Evolutionary conservation across 1,140 invertebrate genomes (phyloP), one percentile per base, ranked within the genome.

Genomic region (Tigriopus japonicus): DNA sequence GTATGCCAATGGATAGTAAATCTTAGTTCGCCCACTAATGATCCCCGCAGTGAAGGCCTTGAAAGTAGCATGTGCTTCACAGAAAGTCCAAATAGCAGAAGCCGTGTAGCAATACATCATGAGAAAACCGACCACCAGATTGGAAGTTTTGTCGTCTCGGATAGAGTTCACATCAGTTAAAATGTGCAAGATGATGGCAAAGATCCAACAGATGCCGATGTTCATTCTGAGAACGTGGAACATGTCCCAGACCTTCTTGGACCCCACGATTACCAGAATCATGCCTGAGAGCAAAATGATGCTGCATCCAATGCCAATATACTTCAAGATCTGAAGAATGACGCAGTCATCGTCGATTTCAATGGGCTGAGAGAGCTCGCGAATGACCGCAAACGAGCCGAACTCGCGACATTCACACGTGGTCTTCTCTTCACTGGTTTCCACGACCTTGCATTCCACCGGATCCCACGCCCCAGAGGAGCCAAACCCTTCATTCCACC

Each of bases 1-100:
- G 12, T 51, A 61, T 15, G n/a, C 59, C 21, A 61, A 61, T 6
- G 59, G 59, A 24, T 24, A 19, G 51, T 61, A 61, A 6, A 61
- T 24, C 12, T 19, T 24, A 5, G 21, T 23, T 55, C 59, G 2
- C 35, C 43, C 43, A 42, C 51, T 61, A 23, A 61, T 61, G 14
- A 61, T 35, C 12, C 59, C 59, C 2, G 59, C 43, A 52, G 59
- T 61, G 17, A 61, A 35, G 14, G 43, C 59, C 24, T 61, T 61
- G 45, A 61, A 61, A 7, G 52, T 61, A 10, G 59, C 59, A 55
- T 61, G 59, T 21, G 59, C 19, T 42, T 61, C 59, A 42, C 49
- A 60, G 13, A 24, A 13, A 19, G 24, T 60, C 59, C 59, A 61
- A 21, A 28, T 15, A 13, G 53, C 14, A 3, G 28, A 15, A 6